Conservation (phyloP, 2,113 vertebrate species). For the Notothenia rossii region DNA sequence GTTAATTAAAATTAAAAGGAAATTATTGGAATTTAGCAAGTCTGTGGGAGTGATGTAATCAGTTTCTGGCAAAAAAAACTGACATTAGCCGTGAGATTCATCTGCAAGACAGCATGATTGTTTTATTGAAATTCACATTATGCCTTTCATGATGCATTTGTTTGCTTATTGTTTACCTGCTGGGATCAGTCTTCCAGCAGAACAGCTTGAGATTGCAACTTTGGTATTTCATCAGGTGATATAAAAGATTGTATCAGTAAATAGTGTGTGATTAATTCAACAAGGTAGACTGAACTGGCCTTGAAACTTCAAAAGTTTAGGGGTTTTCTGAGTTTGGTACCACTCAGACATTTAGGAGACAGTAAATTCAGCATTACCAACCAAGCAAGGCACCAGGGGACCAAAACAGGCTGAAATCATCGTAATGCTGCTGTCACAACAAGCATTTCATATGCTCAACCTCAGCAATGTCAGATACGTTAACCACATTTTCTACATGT, state of each 20-base stretch:
- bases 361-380: not conserved
- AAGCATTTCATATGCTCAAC: not conserved
- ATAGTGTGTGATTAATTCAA: not conserved
- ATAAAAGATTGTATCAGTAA: conserved; percentile 8
- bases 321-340: conserved; percentile 10
- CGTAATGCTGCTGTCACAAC: not conserved
- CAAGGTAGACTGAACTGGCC: not conserved
- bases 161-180: not conserved
- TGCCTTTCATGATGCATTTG: not conserved
- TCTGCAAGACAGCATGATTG: not conserved
- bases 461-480: too few species aligned
- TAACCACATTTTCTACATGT: too few species aligned
- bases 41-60: not conserved
- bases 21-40: not conserved
- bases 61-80: too few species aligned
- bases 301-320: not conserved
- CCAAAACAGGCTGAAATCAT: not conserved
- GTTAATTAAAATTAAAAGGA: too few species aligned
- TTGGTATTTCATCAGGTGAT: not conserved
- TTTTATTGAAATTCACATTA: not conserved
- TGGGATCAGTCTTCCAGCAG: not conserved
- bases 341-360: not conserved
- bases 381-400: not conserved
- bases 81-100: not conserved
- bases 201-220: conserved; percentile 2